Evolutionary conservation across 2,797 vertebrate species (phyloP).

Genomic region (Danio kyathit): DNA sequence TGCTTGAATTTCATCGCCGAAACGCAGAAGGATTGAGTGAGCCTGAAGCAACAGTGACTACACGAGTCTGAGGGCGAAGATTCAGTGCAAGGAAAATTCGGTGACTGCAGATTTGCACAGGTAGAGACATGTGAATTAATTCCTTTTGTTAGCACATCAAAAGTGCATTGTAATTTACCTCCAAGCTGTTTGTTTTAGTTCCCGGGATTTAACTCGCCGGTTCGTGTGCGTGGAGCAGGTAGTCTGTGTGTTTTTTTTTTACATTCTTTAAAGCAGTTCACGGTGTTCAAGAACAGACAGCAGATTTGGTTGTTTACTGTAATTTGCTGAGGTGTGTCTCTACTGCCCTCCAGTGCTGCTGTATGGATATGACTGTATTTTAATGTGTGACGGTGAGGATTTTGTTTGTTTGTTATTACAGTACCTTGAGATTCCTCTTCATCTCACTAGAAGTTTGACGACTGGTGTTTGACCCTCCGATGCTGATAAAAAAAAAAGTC

Average conservation of each 20-base stretch:
- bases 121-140: constrained; percentile 68
- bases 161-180: constrained; percentile 69
- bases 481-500: no score
- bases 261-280: constrained; percentile 33
- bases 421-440: neutral
- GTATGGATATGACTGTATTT: constrained; percentile 42
- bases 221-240: constrained; percentile 67
- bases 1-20: constrained; percentile 14
- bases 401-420: neutral
- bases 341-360: constrained; percentile 79
- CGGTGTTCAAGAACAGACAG: neutral
- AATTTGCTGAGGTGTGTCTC: constrained; percentile 64
- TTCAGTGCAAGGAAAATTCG: no score
- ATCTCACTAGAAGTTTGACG: neutral
- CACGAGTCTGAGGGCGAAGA: constrained; percentile 14
- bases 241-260: constrained; percentile 62
- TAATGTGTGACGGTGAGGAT: neutral
- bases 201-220: constrained; percentile 66
- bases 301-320: neutral
- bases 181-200: constrained; percentile 75
- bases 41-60: constrained; percentile 31
- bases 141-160: constrained; percentile 74
- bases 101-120: constrained; percentile 37
- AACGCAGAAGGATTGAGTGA: constrained; percentile 6
- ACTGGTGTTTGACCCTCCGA: neutral